Base-by-base conservation (phyloP, 2,888 invertebrate genomes). In the Acleris sparsana region DNA sequence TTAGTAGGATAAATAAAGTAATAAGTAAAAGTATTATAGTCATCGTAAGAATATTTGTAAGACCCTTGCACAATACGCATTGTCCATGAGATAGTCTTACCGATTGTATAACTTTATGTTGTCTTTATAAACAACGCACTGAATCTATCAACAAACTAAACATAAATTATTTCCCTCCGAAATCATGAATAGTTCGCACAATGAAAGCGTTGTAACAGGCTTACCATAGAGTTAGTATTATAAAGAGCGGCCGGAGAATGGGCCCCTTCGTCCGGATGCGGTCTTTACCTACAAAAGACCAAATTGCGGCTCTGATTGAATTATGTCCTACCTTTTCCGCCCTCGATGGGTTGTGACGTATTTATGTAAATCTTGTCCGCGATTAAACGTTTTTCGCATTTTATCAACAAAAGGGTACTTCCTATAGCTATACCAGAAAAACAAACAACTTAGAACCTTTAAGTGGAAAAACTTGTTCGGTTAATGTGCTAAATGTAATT, bases 201-300 rank as follows among this genome's bases (percentile, higher is more conserved):
- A 48, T 39, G 62, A 46, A 48, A 33, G 56, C 57, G 44, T 9
- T 53, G 55, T 58, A 63, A 69, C 59, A 66, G 25, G 63, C 63
- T 66, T 62, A 69, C 72, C 67, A 70, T 69, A 68, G 68, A 63
- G 65, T 70, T 71, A 63, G 67, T 53, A 62, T 63, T 62, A 52
- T 65, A 60, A 62, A 66, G 68, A 57, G 53, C 53, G 62, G 48
- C 62, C 61, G 69, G 70, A 75, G 74, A 73, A 70, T 74, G 69
- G 74, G 69, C 72, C 71, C 78, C 75, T 76, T 74, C 74, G 75
- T 79, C 78, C 83, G 82, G 82, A 83, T 83, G 84, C 84, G 86
- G 87, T 87, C 86, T 88, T 87, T 86, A 87, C 86, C 85, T 87
- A 89, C 87, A 90, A 90, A 89, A 87, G 88, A 85, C 84, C 80